Evolutionary conservation across 2,113 vertebrate genomes (phyloP).

Genomic region (Leptodactylus fuscus): DNA sequence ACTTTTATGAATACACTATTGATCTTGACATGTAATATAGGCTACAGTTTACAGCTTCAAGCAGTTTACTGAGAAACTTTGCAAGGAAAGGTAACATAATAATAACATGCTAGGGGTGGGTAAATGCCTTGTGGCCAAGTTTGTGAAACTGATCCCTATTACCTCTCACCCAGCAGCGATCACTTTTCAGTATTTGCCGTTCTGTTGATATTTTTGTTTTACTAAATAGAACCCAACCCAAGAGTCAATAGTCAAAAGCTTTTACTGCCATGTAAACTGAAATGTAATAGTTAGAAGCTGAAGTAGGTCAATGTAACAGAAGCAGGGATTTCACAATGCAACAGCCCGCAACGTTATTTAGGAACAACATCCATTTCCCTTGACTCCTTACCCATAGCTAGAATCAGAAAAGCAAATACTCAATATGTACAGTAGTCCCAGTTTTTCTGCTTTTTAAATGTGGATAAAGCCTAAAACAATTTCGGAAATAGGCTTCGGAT

Average conservation of each 20-base stretch:
- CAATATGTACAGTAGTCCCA: not conserved
- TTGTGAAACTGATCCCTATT: not conserved
- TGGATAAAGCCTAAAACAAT: not conserved
- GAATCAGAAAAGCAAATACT: not conserved
- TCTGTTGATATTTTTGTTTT: not conserved
- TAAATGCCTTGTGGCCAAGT: slow-evolving; percentile 10
- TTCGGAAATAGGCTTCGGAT: too few species aligned
- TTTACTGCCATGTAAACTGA: not conserved
- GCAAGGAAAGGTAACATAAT: not conserved
- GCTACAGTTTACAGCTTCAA: not conserved
- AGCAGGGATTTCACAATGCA: not conserved
- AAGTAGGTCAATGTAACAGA: not conserved
- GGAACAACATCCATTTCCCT: not conserved
- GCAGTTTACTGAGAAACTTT: not conserved
- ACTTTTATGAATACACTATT: not conserved
- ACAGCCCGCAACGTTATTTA: not conserved
- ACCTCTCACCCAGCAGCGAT: not conserved
- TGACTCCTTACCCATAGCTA: not conserved
- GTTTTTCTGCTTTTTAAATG: not conserved
- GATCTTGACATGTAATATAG: not conserved
- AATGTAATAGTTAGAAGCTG: not conserved
- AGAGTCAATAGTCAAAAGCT: not conserved
- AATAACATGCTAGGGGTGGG: not conserved
- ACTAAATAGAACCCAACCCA: not conserved
- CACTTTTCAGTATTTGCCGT: not conserved